A percentile compares a stretch with the other conserved stretches of the same genome.
Conservation (phyloP, 2,888 invertebrate genomes). For the Hypercompe scribonia region DNA sequence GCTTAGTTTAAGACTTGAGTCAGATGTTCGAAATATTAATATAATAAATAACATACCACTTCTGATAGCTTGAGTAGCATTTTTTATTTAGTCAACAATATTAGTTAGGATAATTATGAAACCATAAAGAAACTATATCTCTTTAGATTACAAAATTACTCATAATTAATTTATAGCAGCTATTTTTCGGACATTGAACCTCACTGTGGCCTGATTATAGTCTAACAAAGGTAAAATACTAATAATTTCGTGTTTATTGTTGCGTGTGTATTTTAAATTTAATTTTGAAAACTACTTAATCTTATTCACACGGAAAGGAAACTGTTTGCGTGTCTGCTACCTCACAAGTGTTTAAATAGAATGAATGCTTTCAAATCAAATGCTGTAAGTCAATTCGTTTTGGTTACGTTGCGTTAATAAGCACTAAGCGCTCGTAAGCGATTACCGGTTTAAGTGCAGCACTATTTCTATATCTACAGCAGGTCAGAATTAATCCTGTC, state of each 20-base stretch:
- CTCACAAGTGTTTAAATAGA: neutral
- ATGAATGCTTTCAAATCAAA: neutral
- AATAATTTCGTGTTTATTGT: neutral
- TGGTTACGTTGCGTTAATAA: neutral
- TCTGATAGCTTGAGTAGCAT: neutral
- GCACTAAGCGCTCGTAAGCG: neutral
- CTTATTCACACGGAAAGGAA: neutral
- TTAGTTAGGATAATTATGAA: neutral
- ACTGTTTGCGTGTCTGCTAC: neutral
- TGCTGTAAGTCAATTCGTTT: neutral
- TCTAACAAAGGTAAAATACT: neutral
- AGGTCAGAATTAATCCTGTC: neutral
- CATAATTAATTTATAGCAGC: neutral
- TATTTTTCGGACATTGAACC: neutral
- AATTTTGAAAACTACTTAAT: neutral
- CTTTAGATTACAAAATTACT: neutral
- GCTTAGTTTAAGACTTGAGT: no score
- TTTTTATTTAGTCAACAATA: neutral
- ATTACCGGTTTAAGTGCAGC: conserved; percentile 1
- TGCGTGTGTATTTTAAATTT: neutral
- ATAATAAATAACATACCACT: no score
- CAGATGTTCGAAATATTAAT: no score
- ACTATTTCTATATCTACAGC: neutral
- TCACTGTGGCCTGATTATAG: neutral
- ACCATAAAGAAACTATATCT: neutral